These are phyloP conservation scores for Macaca nemestrina DNA, from an alignment of 2,113 vertebrate species.

Conservation along the genomic window DNA sequence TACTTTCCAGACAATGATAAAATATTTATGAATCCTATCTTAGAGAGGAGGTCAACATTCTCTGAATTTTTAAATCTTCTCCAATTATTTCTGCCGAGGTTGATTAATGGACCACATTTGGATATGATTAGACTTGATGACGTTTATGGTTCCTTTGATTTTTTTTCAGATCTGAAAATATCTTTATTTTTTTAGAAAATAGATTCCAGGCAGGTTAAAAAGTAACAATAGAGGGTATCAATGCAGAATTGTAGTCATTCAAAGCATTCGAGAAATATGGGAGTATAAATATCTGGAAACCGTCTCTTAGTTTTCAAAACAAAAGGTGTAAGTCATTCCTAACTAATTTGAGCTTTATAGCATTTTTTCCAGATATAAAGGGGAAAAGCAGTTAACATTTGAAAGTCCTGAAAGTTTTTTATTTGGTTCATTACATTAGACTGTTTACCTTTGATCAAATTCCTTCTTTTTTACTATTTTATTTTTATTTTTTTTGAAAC, in stretches of 20 bases:
- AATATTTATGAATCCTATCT: neutral
- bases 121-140: neutral
- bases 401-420: slow-evolving; percentile 84
- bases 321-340: slow-evolving; percentile 85
- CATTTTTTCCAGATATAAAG: slow-evolving; percentile 81
- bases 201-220: slow-evolving; percentile 91
- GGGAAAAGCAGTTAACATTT: slow-evolving; percentile 79
- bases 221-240: slow-evolving; percentile 85
- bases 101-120: neutral
- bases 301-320: slow-evolving; percentile 85
- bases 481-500: too few relatives aligned
- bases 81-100: neutral
- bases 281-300: slow-evolving; percentile 90
- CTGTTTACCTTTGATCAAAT: slow-evolving; percentile 84
- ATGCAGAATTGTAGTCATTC: slow-evolving; percentile 86
- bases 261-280: slow-evolving; percentile 88
- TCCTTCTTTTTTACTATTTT: slow-evolving; percentile 71
- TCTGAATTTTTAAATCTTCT: neutral
- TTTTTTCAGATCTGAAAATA: slow-evolving; percentile 84
- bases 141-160: neutral
- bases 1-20: neutral
- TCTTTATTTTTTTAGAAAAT: slow-evolving; percentile 93
- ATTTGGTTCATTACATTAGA: slow-evolving; percentile 86
- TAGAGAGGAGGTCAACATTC: neutral
- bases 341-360: slow-evolving; percentile 83